Base-by-base conservation (phyloP, 1,140 invertebrate genomes). In the Galendromus occidentalis region DNA sequence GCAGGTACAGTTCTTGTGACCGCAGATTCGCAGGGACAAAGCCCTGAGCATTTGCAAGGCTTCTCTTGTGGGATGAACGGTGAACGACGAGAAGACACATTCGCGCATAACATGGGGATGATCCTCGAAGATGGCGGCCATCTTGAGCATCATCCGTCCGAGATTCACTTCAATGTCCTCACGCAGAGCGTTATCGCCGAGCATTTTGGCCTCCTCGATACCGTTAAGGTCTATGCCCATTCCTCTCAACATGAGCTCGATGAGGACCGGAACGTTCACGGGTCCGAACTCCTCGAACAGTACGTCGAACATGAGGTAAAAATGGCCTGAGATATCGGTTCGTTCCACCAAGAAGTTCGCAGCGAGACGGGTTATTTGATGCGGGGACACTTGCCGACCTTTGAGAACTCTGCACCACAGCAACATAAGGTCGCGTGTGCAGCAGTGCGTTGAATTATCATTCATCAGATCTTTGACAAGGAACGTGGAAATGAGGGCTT, bases 401-500 rank as follows among this genome's bases (percentile, higher is more conserved):
- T 59, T 59, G 25, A 29, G 51, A 25, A 59, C 33, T 59, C 51
- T 25, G 12, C 25, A 25, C 51, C 51, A 59, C 14, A 59, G 51
- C 22, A 59, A 25, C 51, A 59, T 59, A 22, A 59, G 51, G 51
- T 59, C 51, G 14, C 51, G 51, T 25, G 51, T 59, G 9, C 51
- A 59, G 51, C 51, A 59, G 51, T 59, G 51, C 22, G 25, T 14
- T 2, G 51, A 59, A 29, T 22, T 33, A 17, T 59, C 51, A 59
- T 59, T 59, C 14, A 59, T 18, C 17, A 59, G 51, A 33, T 59
- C 51, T 33, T 59, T 59, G 14, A 59, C 25, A 22, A 59, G 33
- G 51, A 59, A 59, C 51, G 51, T 59, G 25, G 51, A 59, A 1
- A 59, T 33, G 14, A 59, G 51, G 6, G 51, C 51, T 59, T 59